Evolutionary conservation across 2,113 vertebrate genomes (phyloP), one percentile per base, ranked within the genome.

Genomic region (Microcebus jonahi): DNA sequence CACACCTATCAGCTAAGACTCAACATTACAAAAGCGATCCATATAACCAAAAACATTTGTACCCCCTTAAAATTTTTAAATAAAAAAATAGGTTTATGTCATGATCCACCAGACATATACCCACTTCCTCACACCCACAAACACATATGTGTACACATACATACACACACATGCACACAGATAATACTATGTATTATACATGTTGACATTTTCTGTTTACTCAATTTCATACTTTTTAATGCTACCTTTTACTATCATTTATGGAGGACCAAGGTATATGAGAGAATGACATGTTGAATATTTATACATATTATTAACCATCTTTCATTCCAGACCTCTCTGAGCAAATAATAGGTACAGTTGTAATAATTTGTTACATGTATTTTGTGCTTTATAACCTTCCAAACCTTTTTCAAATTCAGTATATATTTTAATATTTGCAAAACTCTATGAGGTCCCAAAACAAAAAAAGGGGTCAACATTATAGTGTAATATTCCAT

Each of bases 371-470:
- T 80, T 96, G 65, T 61, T 86, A 89, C 5, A 25, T n/a, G 17
- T 42, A 50, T 67, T 97, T 83, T 92, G 1, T 87, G 42, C 45
- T 95, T 90, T 92, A 73, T 36, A 75, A 92, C 93, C 79, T 95
- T 95, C 20, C 12, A 77, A 90, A 91, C 17, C 0, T 4, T 95
- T 85, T 81, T 95, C 15, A 50, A 7, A 79, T 93, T 88, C 23
- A 87, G 3, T 68, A 83, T 80, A 5, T 94, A 55, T 95, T 94
- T 79, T 86, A 88, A 93, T 92, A 81, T 85, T 93, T 29, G 70
- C 9, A 77, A 89, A 88, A 55, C 8, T 14, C 34, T 79, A 25
- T 89, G 31, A 83, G 4, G 10, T 34, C n/a, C 82, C 85, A 92
- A 90, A 61, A 18, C 15, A 70, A 59, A 73, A 73, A 45, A 83